These are phyloP conservation scores for Ormyrus nitidulus DNA, from an alignment of 2,888 invertebrate genomes.

Conservation along the genomic window DNA sequence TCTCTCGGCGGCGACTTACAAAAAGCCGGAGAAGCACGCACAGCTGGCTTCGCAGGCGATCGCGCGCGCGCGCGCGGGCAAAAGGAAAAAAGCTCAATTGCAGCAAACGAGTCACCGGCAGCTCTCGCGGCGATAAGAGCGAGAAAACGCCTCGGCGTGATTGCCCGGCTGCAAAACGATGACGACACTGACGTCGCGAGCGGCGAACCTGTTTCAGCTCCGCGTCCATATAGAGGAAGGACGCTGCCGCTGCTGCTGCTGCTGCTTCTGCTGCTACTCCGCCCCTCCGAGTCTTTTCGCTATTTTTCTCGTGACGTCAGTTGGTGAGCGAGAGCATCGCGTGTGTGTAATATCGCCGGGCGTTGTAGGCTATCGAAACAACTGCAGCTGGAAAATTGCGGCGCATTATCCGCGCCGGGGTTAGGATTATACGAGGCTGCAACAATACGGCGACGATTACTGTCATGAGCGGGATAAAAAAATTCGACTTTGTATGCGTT, in stretches of 20 bases:
- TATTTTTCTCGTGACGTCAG: conserved; percentile 53
- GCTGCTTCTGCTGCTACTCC: conserved; percentile 4
- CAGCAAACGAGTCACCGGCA: neutral
- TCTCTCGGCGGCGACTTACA: too few relatives aligned
- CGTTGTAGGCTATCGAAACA: neutral
- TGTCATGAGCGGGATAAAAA: too few relatives aligned
- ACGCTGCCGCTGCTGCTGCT: neutral
- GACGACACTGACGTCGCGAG: conserved; percentile 3
- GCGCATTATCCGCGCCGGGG: neutral
- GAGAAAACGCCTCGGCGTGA: conserved; percentile 29
- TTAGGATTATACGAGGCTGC: too few relatives aligned
- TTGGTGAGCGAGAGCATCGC: conserved; percentile 40
- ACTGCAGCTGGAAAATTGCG: conserved; percentile 14
- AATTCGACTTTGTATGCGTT: too few relatives aligned
- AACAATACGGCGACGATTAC: too few relatives aligned
- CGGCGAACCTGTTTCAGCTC: conserved; percentile 44
- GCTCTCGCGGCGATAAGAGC: conserved; percentile 14
- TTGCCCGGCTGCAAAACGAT: conserved; percentile 23
- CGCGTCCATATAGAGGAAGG: conserved; percentile 32
- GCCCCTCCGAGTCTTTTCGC: conserved; percentile 24
- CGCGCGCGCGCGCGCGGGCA: neutral
- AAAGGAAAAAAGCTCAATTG: too few relatives aligned
- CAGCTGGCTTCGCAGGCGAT: neutral
- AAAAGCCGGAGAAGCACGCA: conserved; percentile 1
- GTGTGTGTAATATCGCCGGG: conserved; percentile 15